Base-by-base conservation (phyloP, 35 echinoderm and acorn worm genomes). In the Chiridota heheva region DNA sequence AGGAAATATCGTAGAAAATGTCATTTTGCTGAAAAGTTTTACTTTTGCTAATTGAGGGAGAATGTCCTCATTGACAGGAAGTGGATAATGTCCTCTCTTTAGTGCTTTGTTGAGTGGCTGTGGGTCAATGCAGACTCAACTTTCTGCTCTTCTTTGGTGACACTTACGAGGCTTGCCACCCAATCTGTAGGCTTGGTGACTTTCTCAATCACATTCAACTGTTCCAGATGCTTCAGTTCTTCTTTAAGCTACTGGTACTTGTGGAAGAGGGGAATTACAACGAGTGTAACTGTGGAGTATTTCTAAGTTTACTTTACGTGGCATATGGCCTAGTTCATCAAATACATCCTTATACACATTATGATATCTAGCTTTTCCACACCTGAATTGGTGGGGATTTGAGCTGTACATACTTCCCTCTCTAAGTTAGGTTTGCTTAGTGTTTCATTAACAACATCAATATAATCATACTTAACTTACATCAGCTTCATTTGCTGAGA, bases 111-210 rank as follows among this genome's bases (percentile, higher is more conserved):
- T 77, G 12, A 63, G 28, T 56, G 47, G 51, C 44, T 77, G 84
- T 26, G 43, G 84, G 42, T 63, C n/a, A n/a, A n/a, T n/a, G n/a
- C n/a, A n/a, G 20, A 88, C 67, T 60, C 67, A 26, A 0, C 72
- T 4, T 55, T 67, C 27, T 7, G 49, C 77, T 44, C 47, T 71
- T 39, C 7, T 25, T 80, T 81, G 4, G 81, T 81, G 1, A 89
- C 37, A 43, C 29, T 63, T 0, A 70, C 72, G 16, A 86, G 35
- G 8, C 51, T 72, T 18, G 80, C 84, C 41, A 84, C 85, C 91
- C 91, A 94, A 22, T 92, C 83, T 59, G 47, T 87, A 20, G 84
- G 76, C 42, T 78, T 63, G 66, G 40, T 36, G 10, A 95, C 81
- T 26, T 95, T 95, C 35, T 88, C 64, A 16, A 94, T 88, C 10